Base-by-base conservation (phyloP, 2,113 vertebrate genomes). In the Acrocephalus arundinaceus region DNA sequence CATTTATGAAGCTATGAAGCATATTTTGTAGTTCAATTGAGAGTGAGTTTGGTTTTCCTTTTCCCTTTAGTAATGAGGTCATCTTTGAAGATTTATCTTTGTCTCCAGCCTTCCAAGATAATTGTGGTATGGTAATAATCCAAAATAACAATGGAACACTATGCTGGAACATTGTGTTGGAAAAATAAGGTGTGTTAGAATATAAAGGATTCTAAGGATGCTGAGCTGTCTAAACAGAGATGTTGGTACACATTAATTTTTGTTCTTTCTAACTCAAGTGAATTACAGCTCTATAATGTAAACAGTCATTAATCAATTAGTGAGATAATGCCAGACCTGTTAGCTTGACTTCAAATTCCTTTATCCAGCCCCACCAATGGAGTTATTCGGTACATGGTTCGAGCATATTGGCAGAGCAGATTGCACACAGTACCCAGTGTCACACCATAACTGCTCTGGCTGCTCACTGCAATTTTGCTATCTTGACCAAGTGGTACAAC, bases 361-460 rank as follows among this genome's bases (percentile, higher is more conserved):
- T 45, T 3, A 1, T 66, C 49, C 31, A 7, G 51, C 25, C 16
- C 11, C 13, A 22, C 12, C 27, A 8, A 10, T 0, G 3, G 20
- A 65, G 10, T 61, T 55, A n/a, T 3, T 57, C 15, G 55, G 24
- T 16, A 8, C 46, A 10, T 62, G 16, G 22, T 22, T 59, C 54
- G 41, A 83, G 33, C 24, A 8, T 9, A 9, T 5, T 35, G 43
- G 28, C 59, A 49, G 37, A 93, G 28, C 45, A 83, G 71, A 22
- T 23, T 54, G 55, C 16, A 21, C 21, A 7, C 39, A 54, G 2
- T 20, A 43, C 24, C 67, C 61, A 76, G 31, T 24, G 25, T 43
- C 31, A 41, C 35, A 58, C 22, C 9, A 0, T 7, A n/a, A 22
- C 41, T 22, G 11, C 59, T 68, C 58, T 67, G 80, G 20, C 24